phyloP scores from a whole-genome alignment of 2,888 invertebrate species.

The Zygothrica quintamaculata region DNA sequence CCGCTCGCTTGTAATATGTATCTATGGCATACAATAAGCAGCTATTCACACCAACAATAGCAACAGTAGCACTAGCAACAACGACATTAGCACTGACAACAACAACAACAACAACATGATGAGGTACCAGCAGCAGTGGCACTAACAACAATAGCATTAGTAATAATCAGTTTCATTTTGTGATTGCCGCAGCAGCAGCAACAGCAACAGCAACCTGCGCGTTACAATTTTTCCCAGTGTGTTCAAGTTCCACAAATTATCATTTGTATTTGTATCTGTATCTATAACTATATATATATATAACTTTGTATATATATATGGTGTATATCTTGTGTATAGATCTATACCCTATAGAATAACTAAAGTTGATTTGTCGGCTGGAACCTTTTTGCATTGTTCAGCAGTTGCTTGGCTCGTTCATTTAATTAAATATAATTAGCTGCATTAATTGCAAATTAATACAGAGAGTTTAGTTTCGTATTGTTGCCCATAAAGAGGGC shows the following conservation, averaged over 20 bases:
- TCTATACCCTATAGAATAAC: too few relatives aligned
- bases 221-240: constrained; percentile 74
- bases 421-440: constrained; percentile 81
- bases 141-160: constrained; percentile 69
- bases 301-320: constrained; percentile 50
- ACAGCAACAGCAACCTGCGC: constrained; percentile 71
- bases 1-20: constrained; percentile 61
- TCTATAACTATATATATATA: constrained; percentile 36
- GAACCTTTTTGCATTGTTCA: constrained; percentile 61
- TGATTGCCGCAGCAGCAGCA: constrained; percentile 53
- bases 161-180: constrained; percentile 78
- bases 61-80: constrained; percentile 8
- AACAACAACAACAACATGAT: neutral
- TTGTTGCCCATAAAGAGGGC: constrained; percentile 55
- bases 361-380: constrained; percentile 17
- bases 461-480: constrained; percentile 75
- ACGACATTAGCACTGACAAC: constrained; percentile 17
- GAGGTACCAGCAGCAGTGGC: constrained; percentile 8
- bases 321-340: constrained; percentile 40
- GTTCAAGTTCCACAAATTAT: constrained; percentile 62
- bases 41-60: constrained; percentile 64
- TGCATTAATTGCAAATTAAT: constrained; percentile 81
- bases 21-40: constrained; percentile 76
- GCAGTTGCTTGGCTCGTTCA: constrained; percentile 67
- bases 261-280: constrained; percentile 22